Evolutionary conservation across 2,113 vertebrate species (phyloP).

Genomic region (Sinocyclocheilus rhinocerous): DNA sequence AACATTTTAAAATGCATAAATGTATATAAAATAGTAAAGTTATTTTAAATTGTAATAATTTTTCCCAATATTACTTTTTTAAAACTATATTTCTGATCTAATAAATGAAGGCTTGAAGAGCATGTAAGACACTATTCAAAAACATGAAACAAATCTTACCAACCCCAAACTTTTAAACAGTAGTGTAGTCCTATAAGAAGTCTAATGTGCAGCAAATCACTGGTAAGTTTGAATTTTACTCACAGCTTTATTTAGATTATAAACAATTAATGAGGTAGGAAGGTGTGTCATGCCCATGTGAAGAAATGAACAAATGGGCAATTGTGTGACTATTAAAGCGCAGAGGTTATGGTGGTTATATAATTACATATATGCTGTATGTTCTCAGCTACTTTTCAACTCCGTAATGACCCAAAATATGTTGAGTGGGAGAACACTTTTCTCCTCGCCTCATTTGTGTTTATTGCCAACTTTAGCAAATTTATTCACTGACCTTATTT

Average conservation of each 20-base stretch:
- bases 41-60: no score
- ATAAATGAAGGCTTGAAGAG: neutral
- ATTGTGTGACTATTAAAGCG: neutral
- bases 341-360: neutral
- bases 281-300: neutral
- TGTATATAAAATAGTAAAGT: no score
- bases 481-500: conserved; percentile 58
- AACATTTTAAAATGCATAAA: no score
- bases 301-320: neutral
- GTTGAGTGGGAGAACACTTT: conserved; percentile 31
- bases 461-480: conserved; percentile 58
- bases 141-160: no score
- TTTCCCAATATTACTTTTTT: neutral
- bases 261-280: conserved; percentile 6
- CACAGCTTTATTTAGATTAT: neutral
- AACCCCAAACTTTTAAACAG: neutral
- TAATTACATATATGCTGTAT: neutral
- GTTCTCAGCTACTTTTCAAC: conserved; percentile 44
- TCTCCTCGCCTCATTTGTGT: conserved; percentile 53
- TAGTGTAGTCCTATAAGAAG: neutral
- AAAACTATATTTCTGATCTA: neutral
- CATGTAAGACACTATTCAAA: neutral
- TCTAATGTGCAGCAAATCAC: neutral
- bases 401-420: conserved; percentile 57
- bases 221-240: neutral